Base-by-base conservation (phyloP, 2,888 invertebrate genomes). In the Lasioglossum leucozonium region DNA sequence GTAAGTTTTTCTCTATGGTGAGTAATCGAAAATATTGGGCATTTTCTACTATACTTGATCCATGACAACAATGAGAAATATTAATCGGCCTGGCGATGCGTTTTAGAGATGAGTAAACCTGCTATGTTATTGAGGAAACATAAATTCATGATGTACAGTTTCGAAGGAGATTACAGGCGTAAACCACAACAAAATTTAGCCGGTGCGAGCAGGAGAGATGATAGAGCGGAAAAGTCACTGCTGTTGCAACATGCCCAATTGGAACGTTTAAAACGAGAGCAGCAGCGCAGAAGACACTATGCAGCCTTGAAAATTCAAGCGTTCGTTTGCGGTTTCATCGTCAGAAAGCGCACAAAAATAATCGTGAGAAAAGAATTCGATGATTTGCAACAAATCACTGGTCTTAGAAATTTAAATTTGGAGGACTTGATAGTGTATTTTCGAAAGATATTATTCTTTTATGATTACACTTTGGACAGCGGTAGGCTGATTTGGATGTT, bases 111-210 rank as follows among this genome's bases (percentile, higher is more conserved):
- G 62, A 26, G 37, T 74, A 37, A 85, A 82, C 62, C 30, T 62
- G 72, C 79, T 62, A 69, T 76, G 34, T 26, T 79, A 72, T 65
- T 84, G 51, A 86, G 79, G 69, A 65, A 58, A 78, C 73, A 67
- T 62, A 69, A 55, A 65, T 51, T 69, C 83, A 92, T 77, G 69
- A 96, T 96, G 95, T 97, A 96, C 92, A 96, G 97, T 93, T 99
- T 99, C 94, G 99, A 99, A 95, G 99, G 99, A 80, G 98, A 99
- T 94, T 98, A 97, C 94, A 97, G 98, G 93, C 96, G 97, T 75
- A 97, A 97, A 95, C 99, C 99, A 13, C 97, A 97, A 93, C 99
- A 99, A 95, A 98, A 98, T 95, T 96, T 99, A 90, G 97, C 98
- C 84, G 99, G 99, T 83, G 97, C 97, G n/a, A 98, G 98, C 93